Base-by-base conservation (phyloP, 2,797 vertebrate species). In the Salarias fasciatus region DNA sequence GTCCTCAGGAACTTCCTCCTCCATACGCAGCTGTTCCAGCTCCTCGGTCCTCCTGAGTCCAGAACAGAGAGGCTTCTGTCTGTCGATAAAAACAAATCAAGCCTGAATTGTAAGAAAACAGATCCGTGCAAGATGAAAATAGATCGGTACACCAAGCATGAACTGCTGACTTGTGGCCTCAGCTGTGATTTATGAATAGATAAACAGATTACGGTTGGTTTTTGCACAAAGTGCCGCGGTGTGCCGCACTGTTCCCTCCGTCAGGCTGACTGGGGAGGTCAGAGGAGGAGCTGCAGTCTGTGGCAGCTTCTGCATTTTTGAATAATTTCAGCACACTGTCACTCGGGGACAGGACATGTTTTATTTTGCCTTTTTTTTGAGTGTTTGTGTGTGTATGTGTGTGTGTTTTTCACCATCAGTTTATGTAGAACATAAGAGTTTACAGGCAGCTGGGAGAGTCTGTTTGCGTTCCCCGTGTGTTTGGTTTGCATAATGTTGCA, bases 401-500 rank as follows among this genome's bases (percentile, higher is more conserved):
- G 41, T 43, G 13, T 54, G 36, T 53, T 6, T 66, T 31, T 8
- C 11, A 47, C 46, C 11, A n/a, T 55, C 47, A 60, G 38, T 75
- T 49, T 60, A 49, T 62, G 18, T 44, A 57, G 47, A 18, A 72
- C 44, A 42, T 54, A 42, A 48, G 33, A 10, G 43, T 49, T 61
- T 61, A 13, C 24, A 43, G 41, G 37, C 50, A 15, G 8, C 8
- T 31, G 12, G 18, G 28, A 43, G 14, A 43, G 38, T 50, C 18
- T 33, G 30, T 15, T 36, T 37, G 33, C 42, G 10, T 31, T 5
- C 9, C 9, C 5, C 11, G 18, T 28, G 18, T 30, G 5, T 47
- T 33, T 48, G 54, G 4, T 42, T 54, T 41, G 30, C 30, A 53
- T 53, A 53, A 38, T 46, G 41, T 43, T 61, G 55, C 56, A 61